Evolutionary conservation across 2,113 vertebrate species (phyloP).

Genomic region (Cynoglossus semilaevis): DNA sequence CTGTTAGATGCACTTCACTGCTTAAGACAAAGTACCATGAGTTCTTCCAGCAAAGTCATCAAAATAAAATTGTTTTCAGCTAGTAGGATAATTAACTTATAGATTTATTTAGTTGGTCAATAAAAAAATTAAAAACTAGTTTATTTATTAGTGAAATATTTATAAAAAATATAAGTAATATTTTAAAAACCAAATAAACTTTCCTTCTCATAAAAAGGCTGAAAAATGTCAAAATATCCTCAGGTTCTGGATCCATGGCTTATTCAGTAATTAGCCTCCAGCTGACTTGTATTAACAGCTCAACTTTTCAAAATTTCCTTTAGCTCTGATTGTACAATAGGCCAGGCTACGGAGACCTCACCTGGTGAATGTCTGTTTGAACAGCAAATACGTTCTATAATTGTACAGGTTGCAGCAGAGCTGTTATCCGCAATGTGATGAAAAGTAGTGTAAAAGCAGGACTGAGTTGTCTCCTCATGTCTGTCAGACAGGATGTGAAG

Average conservation of each 20-base stretch:
- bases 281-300: constrained; percentile 70
- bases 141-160: no score
- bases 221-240: constrained; percentile 16
- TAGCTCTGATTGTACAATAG: constrained; percentile 41
- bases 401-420: constrained; percentile 46
- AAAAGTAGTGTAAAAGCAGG: constrained; percentile 65
- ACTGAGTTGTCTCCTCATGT: constrained; percentile 60
- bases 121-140: no score
- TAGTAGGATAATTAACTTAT: constrained; percentile 4
- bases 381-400: constrained; percentile 61
- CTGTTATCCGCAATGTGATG: constrained; percentile 60
- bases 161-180: background rate
- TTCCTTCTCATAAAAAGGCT: constrained; percentile 16
- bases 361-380: constrained; percentile 60
- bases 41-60: constrained; percentile 42
- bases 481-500: constrained; percentile 68
- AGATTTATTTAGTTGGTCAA: background rate
- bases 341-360: constrained; percentile 57
- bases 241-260: constrained; percentile 21
- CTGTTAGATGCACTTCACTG: constrained; percentile 55
- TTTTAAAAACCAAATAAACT: constrained; percentile 1
- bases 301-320: constrained; percentile 72
- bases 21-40: constrained; percentile 58
- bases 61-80: constrained; percentile 41
- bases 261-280: constrained; percentile 42